These are phyloP conservation scores for Delichon dasypus DNA, from an alignment of 2,797 vertebrate genomes.

Conservation along the genomic window DNA sequence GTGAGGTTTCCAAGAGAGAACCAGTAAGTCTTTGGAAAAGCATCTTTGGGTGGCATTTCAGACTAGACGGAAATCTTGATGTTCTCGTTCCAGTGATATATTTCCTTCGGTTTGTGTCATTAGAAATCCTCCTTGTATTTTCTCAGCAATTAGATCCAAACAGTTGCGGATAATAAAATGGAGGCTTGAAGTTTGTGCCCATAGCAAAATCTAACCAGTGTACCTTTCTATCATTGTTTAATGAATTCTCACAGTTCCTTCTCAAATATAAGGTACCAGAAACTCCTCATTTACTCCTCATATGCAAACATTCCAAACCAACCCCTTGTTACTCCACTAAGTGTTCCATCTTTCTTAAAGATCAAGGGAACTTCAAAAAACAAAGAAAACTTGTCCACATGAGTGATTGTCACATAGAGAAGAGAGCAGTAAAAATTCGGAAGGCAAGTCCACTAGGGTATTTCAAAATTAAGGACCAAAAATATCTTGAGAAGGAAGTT, in stretches of 20 bases:
- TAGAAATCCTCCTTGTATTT: not conserved
- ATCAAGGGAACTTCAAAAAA: not conserved
- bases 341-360: not conserved
- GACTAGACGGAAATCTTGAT: conserved; percentile 5
- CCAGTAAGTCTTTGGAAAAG: conserved; percentile 40
- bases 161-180: not conserved
- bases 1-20: conserved; percentile 40
- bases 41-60: conserved; percentile 41
- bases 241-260: not conserved
- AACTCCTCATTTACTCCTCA: not conserved
- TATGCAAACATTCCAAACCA: not conserved
- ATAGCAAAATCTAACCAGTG: not conserved
- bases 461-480: not conserved
- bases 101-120: not conserved
- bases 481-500: not conserved
- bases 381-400: not conserved
- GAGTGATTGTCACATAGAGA: not conserved
- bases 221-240: not conserved
- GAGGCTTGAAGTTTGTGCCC: not conserved
- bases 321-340: not conserved
- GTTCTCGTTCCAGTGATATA: not conserved
- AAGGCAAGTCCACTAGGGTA: not conserved
- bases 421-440: not conserved
- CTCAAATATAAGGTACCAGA: not conserved
- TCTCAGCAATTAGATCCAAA: not conserved